Evolutionary conservation across 2,888 invertebrate species (phyloP), one percentile per base, ranked within the genome.

Genomic region (Tachina grossa): DNA sequence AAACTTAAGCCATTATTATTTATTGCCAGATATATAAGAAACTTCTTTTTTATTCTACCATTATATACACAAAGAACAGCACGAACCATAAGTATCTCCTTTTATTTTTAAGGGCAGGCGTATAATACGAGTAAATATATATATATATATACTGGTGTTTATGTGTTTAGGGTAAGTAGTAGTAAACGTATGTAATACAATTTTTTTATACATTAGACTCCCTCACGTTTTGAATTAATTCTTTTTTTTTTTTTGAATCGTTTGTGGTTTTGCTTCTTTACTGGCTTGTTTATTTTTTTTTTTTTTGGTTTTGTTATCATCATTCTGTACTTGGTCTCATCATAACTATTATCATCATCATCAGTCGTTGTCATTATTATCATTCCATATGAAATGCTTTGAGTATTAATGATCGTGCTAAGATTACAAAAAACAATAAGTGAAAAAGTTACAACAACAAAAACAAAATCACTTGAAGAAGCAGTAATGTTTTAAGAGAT

Each of bases 201-300:
- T 81, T 81, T 74, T 31, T 31, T 80, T 11, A 81, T 81, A 43
- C 22, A 76, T 85, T 82, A 79, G 75, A 82, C 85, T 82, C 85
- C 85, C 83, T 85, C 85, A 85, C 85, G 66, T 83, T 85, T 69
- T 59, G 41, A 74, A 82, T 82, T 78, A 59, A 31, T 31, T 31
- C 31, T 31, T 31, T 39, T 11, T 22, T 22, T 57, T 79, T 77
- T 75, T 75, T 74, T 66, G 19, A 76, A 53, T 75, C 75, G 31
- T n/a, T 79, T 79, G 63, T 71, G 43, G 79, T 8, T 47, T 47
- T 53, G 41, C 41, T 69, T 69, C 41, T 69, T 51, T 39, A 61
- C 31, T 66, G 14, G 47, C 51, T 51, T 51, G 9, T 74, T 59
- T 14, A 61, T 9, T 53, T 55, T 9, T 55, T 53, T 55, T 9